Conservation (phyloP, 2,113 vertebrate genomes). For the Halcyon malimbica region DNA sequence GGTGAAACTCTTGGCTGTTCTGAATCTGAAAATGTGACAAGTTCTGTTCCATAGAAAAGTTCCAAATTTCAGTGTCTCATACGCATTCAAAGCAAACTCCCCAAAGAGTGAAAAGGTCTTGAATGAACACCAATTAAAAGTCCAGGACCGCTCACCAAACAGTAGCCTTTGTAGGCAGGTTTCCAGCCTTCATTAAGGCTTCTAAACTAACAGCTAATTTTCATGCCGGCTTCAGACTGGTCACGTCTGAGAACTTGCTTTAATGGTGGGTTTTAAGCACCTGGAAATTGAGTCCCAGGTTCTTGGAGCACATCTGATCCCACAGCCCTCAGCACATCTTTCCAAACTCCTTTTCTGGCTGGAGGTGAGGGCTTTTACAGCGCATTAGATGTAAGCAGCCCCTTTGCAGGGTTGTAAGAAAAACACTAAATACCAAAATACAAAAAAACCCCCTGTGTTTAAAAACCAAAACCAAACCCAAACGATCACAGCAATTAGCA, state of each 20-base stretch:
- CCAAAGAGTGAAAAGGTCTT: slow-evolving; percentile 21
- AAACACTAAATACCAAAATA: neutral
- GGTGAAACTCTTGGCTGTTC: slow-evolving; percentile 40
- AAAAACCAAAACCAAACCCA: neutral
- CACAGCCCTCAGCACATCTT: neutral
- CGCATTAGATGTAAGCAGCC: neutral
- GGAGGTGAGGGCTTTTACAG: neutral
- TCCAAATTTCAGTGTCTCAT: slow-evolving; percentile 5
- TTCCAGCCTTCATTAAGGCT: slow-evolving; percentile 18
- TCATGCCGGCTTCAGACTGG: neutral
- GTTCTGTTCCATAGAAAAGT: slow-evolving; percentile 24
- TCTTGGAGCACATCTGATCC: neutral
- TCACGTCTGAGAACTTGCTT: neutral
- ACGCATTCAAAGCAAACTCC: neutral
- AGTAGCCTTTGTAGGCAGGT: neutral
- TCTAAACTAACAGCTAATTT: slow-evolving; percentile 14
- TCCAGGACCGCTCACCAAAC: neutral
- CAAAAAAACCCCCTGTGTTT: neutral
- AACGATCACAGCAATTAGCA: neutral
- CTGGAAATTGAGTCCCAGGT: neutral
- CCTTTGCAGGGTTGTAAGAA: neutral
- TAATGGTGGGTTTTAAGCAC: neutral
- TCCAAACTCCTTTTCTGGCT: neutral
- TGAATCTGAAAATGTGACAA: slow-evolving; percentile 40
- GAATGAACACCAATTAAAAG: slow-evolving; percentile 23